These are phyloP conservation scores for Athetis lepigone DNA, from an alignment of 2,888 invertebrate species.

Conservation along the genomic window DNA sequence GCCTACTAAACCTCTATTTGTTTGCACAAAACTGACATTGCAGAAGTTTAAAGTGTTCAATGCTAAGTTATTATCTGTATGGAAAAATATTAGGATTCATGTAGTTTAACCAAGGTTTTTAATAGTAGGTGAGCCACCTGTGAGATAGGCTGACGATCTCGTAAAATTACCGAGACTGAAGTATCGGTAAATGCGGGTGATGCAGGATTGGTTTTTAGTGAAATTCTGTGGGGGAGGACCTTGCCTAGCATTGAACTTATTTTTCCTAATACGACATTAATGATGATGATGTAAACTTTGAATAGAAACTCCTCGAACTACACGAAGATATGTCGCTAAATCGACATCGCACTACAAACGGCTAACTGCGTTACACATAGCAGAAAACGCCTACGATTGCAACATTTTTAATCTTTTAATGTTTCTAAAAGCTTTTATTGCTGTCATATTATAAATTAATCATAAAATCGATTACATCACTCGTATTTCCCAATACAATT, in stretches of 20 bases:
- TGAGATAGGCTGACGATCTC: too few species aligned
- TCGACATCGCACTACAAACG: background rate
- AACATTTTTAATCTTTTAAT: conserved; percentile 40
- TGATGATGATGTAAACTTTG: too few species aligned
- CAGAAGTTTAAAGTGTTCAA: conserved; percentile 61
- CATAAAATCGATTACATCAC: conserved; percentile 24
- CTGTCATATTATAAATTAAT: conserved; percentile 26
- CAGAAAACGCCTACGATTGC: conserved; percentile 20
- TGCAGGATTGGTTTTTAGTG: too few species aligned
- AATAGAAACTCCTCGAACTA: background rate
- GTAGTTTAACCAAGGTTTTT: conserved; percentile 17
- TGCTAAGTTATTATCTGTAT: conserved; percentile 45
- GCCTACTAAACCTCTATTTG: conserved; percentile 62
- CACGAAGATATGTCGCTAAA: background rate
- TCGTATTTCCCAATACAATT: conserved; percentile 33
- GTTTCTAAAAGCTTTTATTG: conserved; percentile 51
- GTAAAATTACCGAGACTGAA: too few species aligned
- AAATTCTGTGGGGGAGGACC: too few species aligned
- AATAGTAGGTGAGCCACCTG: too few species aligned
- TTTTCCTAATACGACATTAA: too few species aligned
- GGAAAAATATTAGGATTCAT: conserved; percentile 32
- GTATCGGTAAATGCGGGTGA: too few species aligned
- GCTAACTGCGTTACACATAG: background rate
- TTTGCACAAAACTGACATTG: conserved; percentile 71
- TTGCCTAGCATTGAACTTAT: too few species aligned